Conservation (phyloP, 2,797 vertebrate species). For the Sebastes cheni region DNA sequence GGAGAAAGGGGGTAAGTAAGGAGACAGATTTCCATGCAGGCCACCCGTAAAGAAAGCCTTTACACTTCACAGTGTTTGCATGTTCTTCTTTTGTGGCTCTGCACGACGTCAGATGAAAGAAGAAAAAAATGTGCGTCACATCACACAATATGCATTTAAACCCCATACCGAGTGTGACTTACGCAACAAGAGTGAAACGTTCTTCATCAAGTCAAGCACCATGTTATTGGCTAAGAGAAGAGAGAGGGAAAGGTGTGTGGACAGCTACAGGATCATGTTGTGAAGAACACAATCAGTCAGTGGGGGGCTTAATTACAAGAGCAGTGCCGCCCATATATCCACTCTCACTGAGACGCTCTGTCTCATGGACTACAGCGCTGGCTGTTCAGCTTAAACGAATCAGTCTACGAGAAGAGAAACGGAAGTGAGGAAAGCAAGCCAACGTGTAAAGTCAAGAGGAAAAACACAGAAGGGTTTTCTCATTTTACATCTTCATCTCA, state of each 20-base stretch:
- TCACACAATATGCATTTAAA: slow-evolving; percentile 6
- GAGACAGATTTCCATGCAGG: slow-evolving; percentile 10
- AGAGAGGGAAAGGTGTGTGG: neutral
- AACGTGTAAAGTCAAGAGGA: no score
- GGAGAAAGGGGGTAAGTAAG: slow-evolving; percentile 1
- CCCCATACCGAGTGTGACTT: slow-evolving; percentile 9
- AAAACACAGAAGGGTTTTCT: no score
- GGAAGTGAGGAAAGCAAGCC: no score
- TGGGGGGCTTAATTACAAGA: slow-evolving; percentile 38
- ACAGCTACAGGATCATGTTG: slow-evolving; percentile 18
- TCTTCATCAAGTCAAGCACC: slow-evolving; percentile 1
- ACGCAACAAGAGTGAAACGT: slow-evolving; percentile 16
- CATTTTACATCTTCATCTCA: no score
- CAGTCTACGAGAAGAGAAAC: no score
- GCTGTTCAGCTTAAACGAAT: no score
- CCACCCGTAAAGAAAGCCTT: slow-evolving; percentile 14
- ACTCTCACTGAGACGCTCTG: neutral
- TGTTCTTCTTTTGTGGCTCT: neutral
- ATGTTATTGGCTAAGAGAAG: slow-evolving; percentile 1
- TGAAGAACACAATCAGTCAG: slow-evolving; percentile 42
- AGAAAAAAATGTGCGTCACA: neutral
- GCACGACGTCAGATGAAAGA: neutral
- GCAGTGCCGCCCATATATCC: slow-evolving; percentile 8
- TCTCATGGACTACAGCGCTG: neutral
- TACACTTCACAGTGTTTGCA: slow-evolving; percentile 2